These are phyloP conservation scores for Tinea semifulvella DNA, from an alignment of 2,888 invertebrate genomes.

Conservation along the genomic window DNA sequence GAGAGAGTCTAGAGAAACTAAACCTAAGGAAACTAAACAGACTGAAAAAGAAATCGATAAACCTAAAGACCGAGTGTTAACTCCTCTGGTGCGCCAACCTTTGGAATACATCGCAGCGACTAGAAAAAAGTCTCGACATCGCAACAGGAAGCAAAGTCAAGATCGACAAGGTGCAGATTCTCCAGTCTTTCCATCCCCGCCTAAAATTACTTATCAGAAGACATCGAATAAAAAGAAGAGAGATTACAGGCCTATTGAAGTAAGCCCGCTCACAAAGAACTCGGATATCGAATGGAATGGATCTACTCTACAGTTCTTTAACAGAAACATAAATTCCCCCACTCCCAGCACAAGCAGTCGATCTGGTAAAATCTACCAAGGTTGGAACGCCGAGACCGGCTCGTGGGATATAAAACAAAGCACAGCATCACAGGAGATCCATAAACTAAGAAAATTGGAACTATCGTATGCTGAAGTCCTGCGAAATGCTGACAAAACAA, in stretches of 20 bases:
- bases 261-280: conserved; percentile 53
- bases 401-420: conserved; percentile 67
- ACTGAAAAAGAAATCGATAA: conserved; percentile 30
- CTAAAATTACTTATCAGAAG: conserved; percentile 67
- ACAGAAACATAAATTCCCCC: conserved; percentile 58
- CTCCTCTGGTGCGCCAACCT: conserved; percentile 75
- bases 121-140: conserved; percentile 74
- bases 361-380: conserved; percentile 56
- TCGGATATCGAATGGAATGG: conserved; percentile 73
- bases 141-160: conserved; percentile 71
- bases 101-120: conserved; percentile 79
- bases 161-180: conserved; percentile 73
- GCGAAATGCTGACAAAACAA: conserved; percentile 72
- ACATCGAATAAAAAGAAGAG: conserved; percentile 66
- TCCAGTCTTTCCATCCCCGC: conserved; percentile 73
- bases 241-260: conserved; percentile 66
- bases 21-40: conserved; percentile 9
- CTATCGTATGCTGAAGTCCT: conserved; percentile 87
- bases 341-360: conserved; percentile 68
- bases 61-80: conserved; percentile 62
- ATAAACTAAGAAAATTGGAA: conserved; percentile 81
- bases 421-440: conserved; percentile 83
- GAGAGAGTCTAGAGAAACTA: conserved; percentile 25
- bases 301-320: conserved; percentile 74
- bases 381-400: conserved; percentile 58